Percentiles rank a stretch among this genome's conserved stretches.
phyloP scores from a whole-genome alignment of 2,797 vertebrate species.

The Halcyon leucocephala region DNA sequence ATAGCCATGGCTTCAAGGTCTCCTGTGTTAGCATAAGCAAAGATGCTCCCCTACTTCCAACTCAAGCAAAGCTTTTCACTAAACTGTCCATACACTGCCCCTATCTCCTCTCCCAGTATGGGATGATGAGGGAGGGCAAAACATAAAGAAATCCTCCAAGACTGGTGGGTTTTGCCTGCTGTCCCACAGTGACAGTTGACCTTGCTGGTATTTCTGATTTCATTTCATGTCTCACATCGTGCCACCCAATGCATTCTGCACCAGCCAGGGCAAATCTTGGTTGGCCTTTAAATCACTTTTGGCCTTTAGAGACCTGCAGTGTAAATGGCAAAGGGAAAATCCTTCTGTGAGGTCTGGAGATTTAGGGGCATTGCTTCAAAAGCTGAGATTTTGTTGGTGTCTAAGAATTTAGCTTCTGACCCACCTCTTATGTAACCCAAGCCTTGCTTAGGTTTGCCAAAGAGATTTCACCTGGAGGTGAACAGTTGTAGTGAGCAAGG shows the following conservation, averaged over 20 bases:
- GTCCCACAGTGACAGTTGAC: background rate
- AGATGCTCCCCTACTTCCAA: background rate
- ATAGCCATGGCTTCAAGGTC: background rate
- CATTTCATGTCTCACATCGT: background rate
- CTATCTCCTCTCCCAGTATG: background rate
- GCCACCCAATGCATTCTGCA: background rate
- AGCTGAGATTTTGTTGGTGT: background rate
- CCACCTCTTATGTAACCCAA: fast-evolving
- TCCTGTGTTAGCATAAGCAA: background rate
- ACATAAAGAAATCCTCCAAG: background rate
- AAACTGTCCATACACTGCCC: background rate
- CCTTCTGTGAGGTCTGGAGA: background rate
- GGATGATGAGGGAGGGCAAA: background rate
- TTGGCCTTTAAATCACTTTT: slow-evolving; percentile 12
- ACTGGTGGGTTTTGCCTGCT: background rate
- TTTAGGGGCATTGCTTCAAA: background rate
- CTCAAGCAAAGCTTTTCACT: background rate
- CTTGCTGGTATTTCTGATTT: background rate
- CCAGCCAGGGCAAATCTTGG: background rate
- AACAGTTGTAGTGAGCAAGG: background rate
- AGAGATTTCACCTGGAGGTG: background rate
- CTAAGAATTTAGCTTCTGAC: background rate
- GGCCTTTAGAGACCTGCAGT: background rate
- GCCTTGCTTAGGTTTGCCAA: background rate
- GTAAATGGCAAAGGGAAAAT: background rate